These are phyloP conservation scores for Acrocephalus scirpaceus DNA, from an alignment of 2,797 vertebrate genomes.

Conservation along the genomic window DNA sequence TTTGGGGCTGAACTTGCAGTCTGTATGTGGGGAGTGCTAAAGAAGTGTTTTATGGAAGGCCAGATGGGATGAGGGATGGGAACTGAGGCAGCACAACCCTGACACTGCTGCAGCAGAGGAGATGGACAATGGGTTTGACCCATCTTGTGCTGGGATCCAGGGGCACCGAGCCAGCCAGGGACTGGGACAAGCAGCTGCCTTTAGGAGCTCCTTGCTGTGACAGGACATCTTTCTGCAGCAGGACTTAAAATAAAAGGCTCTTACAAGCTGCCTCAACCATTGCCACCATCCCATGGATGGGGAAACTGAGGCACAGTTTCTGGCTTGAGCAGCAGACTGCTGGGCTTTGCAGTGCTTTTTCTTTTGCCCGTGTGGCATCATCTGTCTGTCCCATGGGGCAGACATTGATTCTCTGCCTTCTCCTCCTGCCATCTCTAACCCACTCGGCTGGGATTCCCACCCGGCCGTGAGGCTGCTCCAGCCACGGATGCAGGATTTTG, in stretches of 20 bases:
- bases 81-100: not conserved
- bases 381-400: not conserved
- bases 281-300: not conserved
- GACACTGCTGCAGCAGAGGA: not conserved
- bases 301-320: not conserved
- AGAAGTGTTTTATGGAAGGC: fast-evolving
- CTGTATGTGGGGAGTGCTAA: fast-evolving
- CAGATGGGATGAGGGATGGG: fast-evolving
- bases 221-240: not conserved
- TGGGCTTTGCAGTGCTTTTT: not conserved
- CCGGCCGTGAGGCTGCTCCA: not conserved
- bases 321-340: not conserved
- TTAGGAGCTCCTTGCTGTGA: not conserved
- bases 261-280: not conserved
- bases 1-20: not conserved
- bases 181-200: not conserved
- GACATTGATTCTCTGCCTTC: not conserved
- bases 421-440: fast-evolving
- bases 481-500: not conserved
- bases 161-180: not conserved
- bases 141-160: not conserved
- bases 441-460: not conserved
- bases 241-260: not conserved
- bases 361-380: not conserved
- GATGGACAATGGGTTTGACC: fast-evolving